These are phyloP conservation scores for Drosophila recens DNA, from an alignment of 2,888 invertebrate species.

Conservation along the genomic window DNA sequence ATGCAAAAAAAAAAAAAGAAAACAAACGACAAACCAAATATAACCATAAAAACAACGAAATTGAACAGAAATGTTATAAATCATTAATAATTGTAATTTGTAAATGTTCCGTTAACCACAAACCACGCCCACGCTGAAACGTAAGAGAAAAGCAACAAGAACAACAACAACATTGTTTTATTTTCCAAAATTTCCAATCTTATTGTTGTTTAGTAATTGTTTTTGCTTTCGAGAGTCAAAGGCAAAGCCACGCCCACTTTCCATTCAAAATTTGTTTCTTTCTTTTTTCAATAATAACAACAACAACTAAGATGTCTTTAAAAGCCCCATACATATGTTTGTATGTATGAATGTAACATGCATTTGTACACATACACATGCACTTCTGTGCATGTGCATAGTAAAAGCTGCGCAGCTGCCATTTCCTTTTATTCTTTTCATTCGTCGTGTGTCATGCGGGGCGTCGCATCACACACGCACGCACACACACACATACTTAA, in stretches of 20 bases:
- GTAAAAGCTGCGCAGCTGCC: slow-evolving; percentile 49
- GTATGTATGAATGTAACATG: slow-evolving; percentile 15
- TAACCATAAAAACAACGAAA: slow-evolving; percentile 60
- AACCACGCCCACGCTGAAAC: slow-evolving; percentile 67
- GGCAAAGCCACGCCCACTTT: slow-evolving; percentile 37
- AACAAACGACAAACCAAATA: slow-evolving; percentile 36
- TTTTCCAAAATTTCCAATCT: slow-evolving; percentile 32
- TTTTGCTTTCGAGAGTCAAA: slow-evolving; percentile 17
- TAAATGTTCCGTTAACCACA: slow-evolving; percentile 63
- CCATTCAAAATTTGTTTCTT: slow-evolving; percentile 25
- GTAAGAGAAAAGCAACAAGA: slow-evolving; percentile 63
- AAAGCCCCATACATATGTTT: slow-evolving; percentile 20
- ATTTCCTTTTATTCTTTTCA: slow-evolving; percentile 20
- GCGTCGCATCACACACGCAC: slow-evolving; percentile 38
- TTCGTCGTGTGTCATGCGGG: slow-evolving; percentile 46
- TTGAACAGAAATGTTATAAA: slow-evolving; percentile 77
- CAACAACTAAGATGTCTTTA: slow-evolving; percentile 28
- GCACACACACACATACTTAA: slow-evolving; percentile 3
- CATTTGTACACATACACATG: neutral
- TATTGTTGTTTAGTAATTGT: slow-evolving; percentile 31
- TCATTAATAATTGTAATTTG: slow-evolving; percentile 60
- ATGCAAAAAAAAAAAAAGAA: neutral
- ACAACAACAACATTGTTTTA: slow-evolving; percentile 15
- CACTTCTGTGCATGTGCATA: slow-evolving; percentile 30
- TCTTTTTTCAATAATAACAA: slow-evolving; percentile 10